A percentile compares a stretch with the other conserved stretches of the same genome.
These are phyloP conservation scores for Ormyrus pomaceus DNA, from an alignment of 2,888 invertebrate species.

Conservation along the genomic window DNA sequence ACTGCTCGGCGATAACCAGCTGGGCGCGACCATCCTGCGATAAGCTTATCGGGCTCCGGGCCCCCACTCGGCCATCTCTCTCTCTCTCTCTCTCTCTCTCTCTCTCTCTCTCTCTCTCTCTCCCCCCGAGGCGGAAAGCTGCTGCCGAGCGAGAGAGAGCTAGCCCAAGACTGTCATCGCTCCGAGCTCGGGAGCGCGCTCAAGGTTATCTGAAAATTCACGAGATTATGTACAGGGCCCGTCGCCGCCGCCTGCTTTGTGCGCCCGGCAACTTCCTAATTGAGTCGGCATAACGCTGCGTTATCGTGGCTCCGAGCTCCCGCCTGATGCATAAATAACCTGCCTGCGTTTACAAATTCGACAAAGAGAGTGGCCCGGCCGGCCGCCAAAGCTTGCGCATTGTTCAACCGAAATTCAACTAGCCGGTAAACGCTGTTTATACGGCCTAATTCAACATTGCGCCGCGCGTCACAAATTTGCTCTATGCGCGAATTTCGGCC, in stretches of 20 bases:
- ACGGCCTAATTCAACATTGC: slow-evolving; percentile 68
- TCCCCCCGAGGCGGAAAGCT: background rate
- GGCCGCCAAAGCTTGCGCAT: background rate
- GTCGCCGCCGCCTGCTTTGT: too few species aligned
- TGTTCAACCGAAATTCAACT: slow-evolving; percentile 58
- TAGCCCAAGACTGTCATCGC: background rate
- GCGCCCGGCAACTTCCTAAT: background rate
- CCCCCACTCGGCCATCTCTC: slow-evolving; percentile 60
- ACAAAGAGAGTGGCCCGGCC: slow-evolving; percentile 12
- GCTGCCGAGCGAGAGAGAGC: background rate
- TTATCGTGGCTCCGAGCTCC: too few species aligned
- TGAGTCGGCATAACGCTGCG: background rate
- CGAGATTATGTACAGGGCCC: too few species aligned
- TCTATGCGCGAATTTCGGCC: slow-evolving; percentile 24
- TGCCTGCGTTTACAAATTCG: slow-evolving; percentile 32
- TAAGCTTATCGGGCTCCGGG: slow-evolving; percentile 68
- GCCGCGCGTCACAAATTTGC: slow-evolving; percentile 53
- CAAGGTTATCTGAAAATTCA: too few species aligned
- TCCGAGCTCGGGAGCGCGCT: too few species aligned
- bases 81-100: slow-evolving; percentile 8
- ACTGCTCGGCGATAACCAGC: slow-evolving; percentile 60
- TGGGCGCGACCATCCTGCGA: slow-evolving; percentile 68
- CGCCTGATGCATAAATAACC: slow-evolving; percentile 16
- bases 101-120: slow-evolving; percentile 15
- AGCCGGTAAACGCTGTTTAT: slow-evolving; percentile 66